A percentile compares a stretch with the other conserved stretches of the same genome.
Evolutionary conservation across 2,888 invertebrate genomes (phyloP).

Genomic region (Leptopilina drosophilae): DNA sequence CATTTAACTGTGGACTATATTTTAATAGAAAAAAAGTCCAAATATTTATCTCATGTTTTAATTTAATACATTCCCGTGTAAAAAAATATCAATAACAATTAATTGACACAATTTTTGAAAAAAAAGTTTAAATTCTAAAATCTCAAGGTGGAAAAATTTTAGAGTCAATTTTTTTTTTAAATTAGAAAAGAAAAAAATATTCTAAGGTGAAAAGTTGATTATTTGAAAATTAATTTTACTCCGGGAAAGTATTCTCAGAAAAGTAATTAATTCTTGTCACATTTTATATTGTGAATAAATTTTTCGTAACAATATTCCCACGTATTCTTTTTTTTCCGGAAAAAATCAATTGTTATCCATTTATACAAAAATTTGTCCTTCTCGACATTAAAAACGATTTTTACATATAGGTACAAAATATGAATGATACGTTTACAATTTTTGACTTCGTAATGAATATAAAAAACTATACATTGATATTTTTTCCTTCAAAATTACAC

Average conservation of each 20-base stretch:
- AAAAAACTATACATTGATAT: too few relatives aligned
- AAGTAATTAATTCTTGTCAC: conserved; percentile 16
- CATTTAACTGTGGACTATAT: conserved; percentile 62
- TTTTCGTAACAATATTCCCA: not conserved
- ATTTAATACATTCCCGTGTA: conserved; percentile 14
- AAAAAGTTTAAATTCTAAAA: too few relatives aligned
- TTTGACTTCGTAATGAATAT: too few relatives aligned
- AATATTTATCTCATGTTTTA: not conserved
- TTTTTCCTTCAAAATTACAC: too few relatives aligned
- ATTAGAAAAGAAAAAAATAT: too few relatives aligned
- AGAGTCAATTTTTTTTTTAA: too few relatives aligned
- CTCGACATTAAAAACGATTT: not conserved
- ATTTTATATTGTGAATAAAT: not conserved
- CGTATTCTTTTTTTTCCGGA: conserved; percentile 7
- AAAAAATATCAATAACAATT: not conserved
- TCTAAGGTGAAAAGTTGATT: too few relatives aligned
- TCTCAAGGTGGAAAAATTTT: too few relatives aligned
- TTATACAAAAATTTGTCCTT: not conserved
- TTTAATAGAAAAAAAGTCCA: conserved; percentile 50
- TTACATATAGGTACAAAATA: not conserved
- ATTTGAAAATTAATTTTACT: not conserved
- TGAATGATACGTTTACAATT: not conserved
- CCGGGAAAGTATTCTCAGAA: conserved; percentile 25
- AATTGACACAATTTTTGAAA: too few relatives aligned
- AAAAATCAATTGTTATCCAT: not conserved